phyloP scores from a whole-genome alignment of 2,888 invertebrate species.

The Sepiola atlantica region DNA sequence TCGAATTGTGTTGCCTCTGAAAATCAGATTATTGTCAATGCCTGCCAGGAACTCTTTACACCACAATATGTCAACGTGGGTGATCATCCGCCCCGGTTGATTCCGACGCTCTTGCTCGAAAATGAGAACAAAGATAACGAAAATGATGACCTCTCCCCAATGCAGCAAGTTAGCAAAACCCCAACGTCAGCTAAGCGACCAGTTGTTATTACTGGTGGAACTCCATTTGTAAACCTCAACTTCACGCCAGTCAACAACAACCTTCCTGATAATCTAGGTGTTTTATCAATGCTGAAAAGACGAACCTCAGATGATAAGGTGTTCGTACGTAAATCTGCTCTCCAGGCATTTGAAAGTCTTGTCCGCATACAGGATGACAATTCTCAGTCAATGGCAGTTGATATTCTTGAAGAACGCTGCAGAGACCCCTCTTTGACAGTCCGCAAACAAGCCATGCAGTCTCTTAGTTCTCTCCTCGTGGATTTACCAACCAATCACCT shows the following conservation, averaged over 20 bases:
- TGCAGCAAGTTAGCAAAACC: conserved; percentile 37
- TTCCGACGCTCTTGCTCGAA: conserved; percentile 65
- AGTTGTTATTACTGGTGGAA: conserved; percentile 33
- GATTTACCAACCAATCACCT: conserved; percentile 73
- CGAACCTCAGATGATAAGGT: conserved; percentile 78
- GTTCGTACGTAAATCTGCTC: conserved; percentile 77
- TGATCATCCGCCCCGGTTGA: conserved; percentile 56
- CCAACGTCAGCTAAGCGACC: conserved; percentile 40
- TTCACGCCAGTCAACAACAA: background rate
- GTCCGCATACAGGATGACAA: conserved; percentile 66
- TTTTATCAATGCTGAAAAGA: conserved; percentile 74
- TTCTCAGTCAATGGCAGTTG: conserved; percentile 62
- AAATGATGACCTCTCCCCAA: background rate
- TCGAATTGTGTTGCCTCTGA: conserved; percentile 76
- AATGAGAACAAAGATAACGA: conserved; percentile 45
- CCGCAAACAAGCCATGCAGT: conserved; percentile 77
- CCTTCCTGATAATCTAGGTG: conserved; percentile 64
- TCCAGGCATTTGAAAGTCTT: conserved; percentile 75
- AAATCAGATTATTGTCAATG: conserved; percentile 57
- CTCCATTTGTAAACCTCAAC: background rate
- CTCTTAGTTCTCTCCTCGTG: conserved; percentile 77
- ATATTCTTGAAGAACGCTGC: conserved; percentile 73
- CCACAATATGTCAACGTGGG: conserved; percentile 55
- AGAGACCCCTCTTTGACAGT: conserved; percentile 77
- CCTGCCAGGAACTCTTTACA: conserved; percentile 66